phyloP scores from a whole-genome alignment of 2,888 invertebrate genomes.

The Nineta flava region DNA sequence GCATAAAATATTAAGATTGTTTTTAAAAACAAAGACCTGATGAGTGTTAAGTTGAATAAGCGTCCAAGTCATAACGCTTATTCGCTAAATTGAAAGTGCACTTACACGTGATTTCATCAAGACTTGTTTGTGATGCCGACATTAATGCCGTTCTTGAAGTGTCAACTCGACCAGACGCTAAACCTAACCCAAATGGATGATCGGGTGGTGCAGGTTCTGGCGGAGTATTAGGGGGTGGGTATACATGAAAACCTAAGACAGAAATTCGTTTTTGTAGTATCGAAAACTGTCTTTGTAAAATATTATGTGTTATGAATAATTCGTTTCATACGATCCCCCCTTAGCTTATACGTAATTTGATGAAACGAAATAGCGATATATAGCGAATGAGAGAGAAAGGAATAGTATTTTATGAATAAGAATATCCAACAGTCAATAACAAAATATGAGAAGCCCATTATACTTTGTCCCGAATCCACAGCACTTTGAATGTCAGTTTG shows the following conservation, averaged over 20 bases:
- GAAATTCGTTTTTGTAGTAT: neutral
- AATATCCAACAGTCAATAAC: too few relatives aligned
- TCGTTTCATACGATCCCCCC: too few relatives aligned
- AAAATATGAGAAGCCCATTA: too few relatives aligned
- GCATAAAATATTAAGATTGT: conserved; percentile 9
- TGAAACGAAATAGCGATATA: conserved; percentile 1
- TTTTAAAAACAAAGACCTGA: neutral
- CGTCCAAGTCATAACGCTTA: too few relatives aligned
- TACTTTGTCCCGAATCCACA: too few relatives aligned
- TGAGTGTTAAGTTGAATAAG: neutral
- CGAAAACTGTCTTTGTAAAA: too few relatives aligned
- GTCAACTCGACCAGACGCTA: conserved; percentile 20
- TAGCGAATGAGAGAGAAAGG: too few relatives aligned
- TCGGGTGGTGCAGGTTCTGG: conserved; percentile 75
- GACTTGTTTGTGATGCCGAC: conserved; percentile 42
- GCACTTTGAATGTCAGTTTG: too few relatives aligned
- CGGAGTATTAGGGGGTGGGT: conserved; percentile 69
- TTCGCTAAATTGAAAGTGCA: conserved; percentile 6
- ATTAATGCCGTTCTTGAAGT: conserved; percentile 32
- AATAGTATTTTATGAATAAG: too few relatives aligned
- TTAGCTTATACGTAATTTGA: too few relatives aligned
- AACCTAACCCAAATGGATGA: conserved; percentile 29
- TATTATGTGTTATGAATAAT: too few relatives aligned
- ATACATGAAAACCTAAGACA: conserved; percentile 57
- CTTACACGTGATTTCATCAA: conserved; percentile 49